A percentile compares a stretch with the other conserved stretches of the same genome.
Conservation (phyloP, 2,888 invertebrate genomes). For the Pantelozetes paolii region DNA sequence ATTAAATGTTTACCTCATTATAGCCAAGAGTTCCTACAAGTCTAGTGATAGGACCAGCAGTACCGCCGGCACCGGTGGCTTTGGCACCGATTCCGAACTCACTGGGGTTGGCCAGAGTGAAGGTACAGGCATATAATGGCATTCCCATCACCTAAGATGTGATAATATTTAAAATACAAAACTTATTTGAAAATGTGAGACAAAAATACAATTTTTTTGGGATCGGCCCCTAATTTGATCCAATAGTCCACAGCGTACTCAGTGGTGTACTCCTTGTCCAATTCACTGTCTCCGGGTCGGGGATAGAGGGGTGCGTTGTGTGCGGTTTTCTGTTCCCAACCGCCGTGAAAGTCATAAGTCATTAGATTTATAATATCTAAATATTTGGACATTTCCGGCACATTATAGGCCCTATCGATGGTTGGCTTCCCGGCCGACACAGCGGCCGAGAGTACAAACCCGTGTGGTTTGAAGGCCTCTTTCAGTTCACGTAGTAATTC, state of each 20-base stretch:
- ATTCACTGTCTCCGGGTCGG: conserved; percentile 66
- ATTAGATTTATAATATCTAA: conserved; percentile 87
- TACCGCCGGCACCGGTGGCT: conserved; percentile 73
- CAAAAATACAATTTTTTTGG: conserved; percentile 45
- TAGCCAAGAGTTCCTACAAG: conserved; percentile 87
- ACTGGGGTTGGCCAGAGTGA: conserved; percentile 69
- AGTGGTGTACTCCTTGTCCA: conserved; percentile 36
- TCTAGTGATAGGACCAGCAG: conserved; percentile 83
- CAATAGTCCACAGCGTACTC: conserved; percentile 45
- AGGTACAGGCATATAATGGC: conserved; percentile 88
- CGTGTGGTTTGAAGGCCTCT: conserved; percentile 37
- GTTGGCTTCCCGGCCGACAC: conserved; percentile 40
- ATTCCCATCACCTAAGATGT: conserved; percentile 77
- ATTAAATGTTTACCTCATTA: conserved; percentile 61
- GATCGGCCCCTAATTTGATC: conserved; percentile 46
- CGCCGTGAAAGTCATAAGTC: conserved; percentile 94
- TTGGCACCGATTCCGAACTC: conserved; percentile 78
- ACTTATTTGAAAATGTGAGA: no score
- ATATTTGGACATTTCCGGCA: conserved; percentile 60
- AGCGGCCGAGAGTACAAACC: conserved; percentile 30
- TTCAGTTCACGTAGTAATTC: conserved; percentile 26
- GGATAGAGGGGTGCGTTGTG: conserved; percentile 86
- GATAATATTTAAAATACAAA: no score
- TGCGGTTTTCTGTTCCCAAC: conserved; percentile 84
- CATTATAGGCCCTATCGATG: conserved; percentile 36